These are phyloP conservation scores for Drosophila ochracea DNA, from an alignment of 2,888 invertebrate species.

Conservation along the genomic window DNA sequence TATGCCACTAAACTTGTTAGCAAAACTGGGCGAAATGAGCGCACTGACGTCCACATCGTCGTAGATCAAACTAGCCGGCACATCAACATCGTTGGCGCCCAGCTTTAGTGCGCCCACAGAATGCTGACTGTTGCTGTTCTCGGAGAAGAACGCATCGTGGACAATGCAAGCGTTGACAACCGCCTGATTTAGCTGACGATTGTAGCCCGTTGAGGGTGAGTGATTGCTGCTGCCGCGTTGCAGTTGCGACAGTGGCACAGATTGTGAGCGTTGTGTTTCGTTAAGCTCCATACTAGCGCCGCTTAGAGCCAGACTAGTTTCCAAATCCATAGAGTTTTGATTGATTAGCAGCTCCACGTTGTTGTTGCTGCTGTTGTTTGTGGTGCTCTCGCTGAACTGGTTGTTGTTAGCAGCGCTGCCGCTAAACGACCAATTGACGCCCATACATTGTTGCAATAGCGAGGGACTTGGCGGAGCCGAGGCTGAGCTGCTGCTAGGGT, in stretches of 20 bases:
- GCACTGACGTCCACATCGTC: constrained; percentile 79
- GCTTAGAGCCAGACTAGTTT: constrained; percentile 76
- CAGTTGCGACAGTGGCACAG: constrained; percentile 88
- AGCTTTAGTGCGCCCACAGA: constrained; percentile 62
- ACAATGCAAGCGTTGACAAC: constrained; percentile 11
- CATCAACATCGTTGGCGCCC: constrained; percentile 63
- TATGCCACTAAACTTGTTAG: constrained; percentile 74
- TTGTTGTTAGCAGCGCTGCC: constrained; percentile 26
- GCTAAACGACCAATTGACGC: constrained; percentile 57
- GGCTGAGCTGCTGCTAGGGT: constrained; percentile 81
- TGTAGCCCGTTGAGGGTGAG: constrained; percentile 81
- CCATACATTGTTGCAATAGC: constrained; percentile 74
- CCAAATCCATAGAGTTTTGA: constrained; percentile 83
- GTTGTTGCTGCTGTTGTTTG: constrained; percentile 69
- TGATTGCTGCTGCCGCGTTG: constrained; percentile 74
- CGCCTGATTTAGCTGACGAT: constrained; percentile 62
- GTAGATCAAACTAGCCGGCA: constrained; percentile 66
- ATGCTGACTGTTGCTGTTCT: constrained; percentile 81
- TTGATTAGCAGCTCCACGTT: constrained; percentile 83
- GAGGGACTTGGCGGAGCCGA: constrained; percentile 90
- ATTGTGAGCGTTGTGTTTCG: constrained; percentile 88
- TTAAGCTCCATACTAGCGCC: constrained; percentile 60
- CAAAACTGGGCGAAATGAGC: constrained; percentile 81
- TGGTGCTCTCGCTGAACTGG: constrained; percentile 51
- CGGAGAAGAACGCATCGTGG: constrained; percentile 69